Conservation (phyloP, 64 coral and sea anemone genomes). For the Trachythela sp. region DNA sequence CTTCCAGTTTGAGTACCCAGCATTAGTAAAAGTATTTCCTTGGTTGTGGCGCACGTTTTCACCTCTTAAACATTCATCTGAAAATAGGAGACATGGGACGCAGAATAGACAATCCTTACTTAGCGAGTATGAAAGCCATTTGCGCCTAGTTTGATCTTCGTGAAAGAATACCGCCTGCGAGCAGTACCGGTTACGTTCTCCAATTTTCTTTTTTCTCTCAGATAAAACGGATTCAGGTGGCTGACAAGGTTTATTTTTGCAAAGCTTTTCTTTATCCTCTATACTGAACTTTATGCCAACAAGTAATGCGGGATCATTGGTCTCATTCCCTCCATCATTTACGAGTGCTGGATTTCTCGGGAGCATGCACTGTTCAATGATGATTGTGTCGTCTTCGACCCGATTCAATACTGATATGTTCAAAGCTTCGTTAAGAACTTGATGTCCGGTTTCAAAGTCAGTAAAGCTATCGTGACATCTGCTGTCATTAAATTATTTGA, state of each 20-base stretch:
- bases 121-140: slow-evolving; percentile 2
- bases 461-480: neutral
- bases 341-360: neutral
- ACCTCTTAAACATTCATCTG: slow-evolving; percentile 15
- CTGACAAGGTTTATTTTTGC: slow-evolving; percentile 11
- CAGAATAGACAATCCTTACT: slow-evolving; percentile 22
- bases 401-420: neutral
- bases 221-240: slow-evolving; percentile 22
- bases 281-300: neutral
- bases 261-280: neutral
- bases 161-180: neutral
- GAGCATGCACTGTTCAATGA: neutral
- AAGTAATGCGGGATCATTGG: neutral
- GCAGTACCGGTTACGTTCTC: slow-evolving; percentile 1
- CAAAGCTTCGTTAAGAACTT: neutral
- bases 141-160: too few relatives aligned
- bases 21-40: neutral
- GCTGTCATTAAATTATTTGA: slow-evolving; percentile 1
- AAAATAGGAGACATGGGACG: slow-evolving; percentile 5
- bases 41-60: neutral
- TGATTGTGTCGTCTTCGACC: neutral
- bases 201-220: neutral
- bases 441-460: neutral
- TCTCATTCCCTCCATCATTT: neutral
- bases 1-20: neutral